These are phyloP conservation scores for Drosophila sordidula DNA, from an alignment of 2,888 invertebrate genomes.

Conservation along the genomic window DNA sequence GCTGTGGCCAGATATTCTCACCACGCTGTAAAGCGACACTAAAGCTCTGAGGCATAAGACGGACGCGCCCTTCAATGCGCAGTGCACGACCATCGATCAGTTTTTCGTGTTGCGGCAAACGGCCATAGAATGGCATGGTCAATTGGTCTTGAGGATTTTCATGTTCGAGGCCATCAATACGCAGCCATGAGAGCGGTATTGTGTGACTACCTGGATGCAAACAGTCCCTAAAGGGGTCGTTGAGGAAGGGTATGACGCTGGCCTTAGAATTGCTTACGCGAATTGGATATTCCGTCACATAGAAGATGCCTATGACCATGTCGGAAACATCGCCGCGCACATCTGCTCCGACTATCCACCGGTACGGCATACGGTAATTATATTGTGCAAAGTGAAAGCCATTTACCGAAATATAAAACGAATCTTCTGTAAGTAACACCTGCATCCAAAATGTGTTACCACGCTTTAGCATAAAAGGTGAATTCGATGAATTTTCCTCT, in stretches of 20 bases:
- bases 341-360: constrained; percentile 87
- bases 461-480: constrained; percentile 80
- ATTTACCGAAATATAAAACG: constrained; percentile 89
- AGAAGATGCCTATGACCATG: constrained; percentile 85
- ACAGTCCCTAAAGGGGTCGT: neutral
- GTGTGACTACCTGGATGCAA: neutral
- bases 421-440: constrained; percentile 87
- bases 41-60: constrained; percentile 90
- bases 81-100: constrained; percentile 86
- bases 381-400: constrained; percentile 90
- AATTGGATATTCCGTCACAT: constrained; percentile 75
- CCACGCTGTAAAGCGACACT: constrained; percentile 89
- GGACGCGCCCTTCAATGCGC: constrained; percentile 87
- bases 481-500: constrained; percentile 88
- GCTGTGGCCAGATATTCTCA: constrained; percentile 89
- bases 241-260: constrained; percentile 10
- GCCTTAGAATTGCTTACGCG: constrained; percentile 47
- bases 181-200: constrained; percentile 27
- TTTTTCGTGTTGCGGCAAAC: constrained; percentile 52
- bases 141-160: constrained; percentile 18
- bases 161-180: constrained; percentile 7
- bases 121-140: constrained; percentile 83
- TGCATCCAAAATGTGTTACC: constrained; percentile 85
- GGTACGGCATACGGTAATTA: constrained; percentile 87
- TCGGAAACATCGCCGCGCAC: constrained; percentile 88